Evolutionary conservation across 1,140 invertebrate species (phyloP).

Genomic region (Neodiprion pinetum): DNA sequence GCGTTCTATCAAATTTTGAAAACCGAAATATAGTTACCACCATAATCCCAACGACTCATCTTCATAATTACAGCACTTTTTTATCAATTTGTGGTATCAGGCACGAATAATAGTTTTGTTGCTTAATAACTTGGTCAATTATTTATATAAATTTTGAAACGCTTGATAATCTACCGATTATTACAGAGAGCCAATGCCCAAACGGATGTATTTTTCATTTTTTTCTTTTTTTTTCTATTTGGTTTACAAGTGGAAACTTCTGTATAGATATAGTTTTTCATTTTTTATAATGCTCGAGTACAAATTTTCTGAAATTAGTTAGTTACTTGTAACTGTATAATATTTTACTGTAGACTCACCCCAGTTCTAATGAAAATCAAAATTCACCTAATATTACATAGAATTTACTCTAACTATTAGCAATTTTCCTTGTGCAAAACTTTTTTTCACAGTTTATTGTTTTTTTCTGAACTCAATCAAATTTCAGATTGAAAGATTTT

Average conservation of each 20-base stretch:
- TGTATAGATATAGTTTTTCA: background rate
- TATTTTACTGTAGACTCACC: no score
- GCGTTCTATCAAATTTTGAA: conserved; percentile 63
- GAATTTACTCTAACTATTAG: no score
- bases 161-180: background rate
- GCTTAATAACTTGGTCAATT: conserved; percentile 31
- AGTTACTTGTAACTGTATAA: no score
- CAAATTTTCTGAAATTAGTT: no score
- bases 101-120: conserved; percentile 60
- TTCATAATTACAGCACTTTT: conserved; percentile 80
- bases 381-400: no score
- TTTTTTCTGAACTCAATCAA: no score
- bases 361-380: no score
- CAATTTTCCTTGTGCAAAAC: no score
- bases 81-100: conserved; percentile 77
- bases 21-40: conserved; percentile 71
- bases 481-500: no score
- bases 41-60: conserved; percentile 76
- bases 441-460: no score
- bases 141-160: conserved; percentile 12
- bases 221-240: background rate
- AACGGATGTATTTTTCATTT: background rate
- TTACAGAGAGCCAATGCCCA: background rate
- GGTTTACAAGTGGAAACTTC: background rate
- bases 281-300: background rate